Percentiles rank a stretch among this genome's conserved stretches.
Conservation (phyloP, 1,140 invertebrate genomes). For the Anoplolepis gracilipes region DNA sequence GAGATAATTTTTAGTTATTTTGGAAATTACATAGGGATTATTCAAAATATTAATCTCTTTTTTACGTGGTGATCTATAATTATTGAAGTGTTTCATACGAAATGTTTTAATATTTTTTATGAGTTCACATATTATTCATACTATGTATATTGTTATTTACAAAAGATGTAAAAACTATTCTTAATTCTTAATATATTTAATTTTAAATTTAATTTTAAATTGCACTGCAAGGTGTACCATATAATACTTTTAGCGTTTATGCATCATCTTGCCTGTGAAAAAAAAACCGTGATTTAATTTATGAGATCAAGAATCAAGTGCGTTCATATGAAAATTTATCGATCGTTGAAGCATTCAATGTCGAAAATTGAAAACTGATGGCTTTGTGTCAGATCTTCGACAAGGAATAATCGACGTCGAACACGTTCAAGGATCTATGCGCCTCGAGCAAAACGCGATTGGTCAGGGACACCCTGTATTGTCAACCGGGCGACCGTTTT, state of each 20-base stretch:
- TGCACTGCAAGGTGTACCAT: not conserved
- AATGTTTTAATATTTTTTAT: not conserved
- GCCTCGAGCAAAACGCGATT: slow-evolving; percentile 10
- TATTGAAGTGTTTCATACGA: not conserved
- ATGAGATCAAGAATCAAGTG: not conserved
- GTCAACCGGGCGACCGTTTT: slow-evolving; percentile 71
- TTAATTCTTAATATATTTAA: not conserved
- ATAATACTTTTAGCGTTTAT: not conserved
- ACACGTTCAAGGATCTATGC: slow-evolving; percentile 23
- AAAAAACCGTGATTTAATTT: not conserved
- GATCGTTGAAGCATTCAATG: slow-evolving; percentile 8
- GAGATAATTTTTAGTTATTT: not conserved
- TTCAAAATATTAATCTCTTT: not conserved
- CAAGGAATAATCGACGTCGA: slow-evolving; percentile 34
- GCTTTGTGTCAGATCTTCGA: slow-evolving; percentile 15
- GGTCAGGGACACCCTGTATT: slow-evolving; percentile 66
- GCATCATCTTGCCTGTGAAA: not conserved
- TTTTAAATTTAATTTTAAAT: no score
- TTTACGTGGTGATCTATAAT: not conserved
- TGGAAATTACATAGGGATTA: not conserved
- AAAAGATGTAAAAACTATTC: not conserved
- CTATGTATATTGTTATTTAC: not conserved
- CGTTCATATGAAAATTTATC: slow-evolving; percentile 16
- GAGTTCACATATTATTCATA: not conserved
- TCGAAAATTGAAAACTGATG: slow-evolving; percentile 52